Percentiles rank a stretch among this genome's conserved stretches.
Conservation (phyloP, 2,113 vertebrate genomes). For the Fregata magnificens region DNA sequence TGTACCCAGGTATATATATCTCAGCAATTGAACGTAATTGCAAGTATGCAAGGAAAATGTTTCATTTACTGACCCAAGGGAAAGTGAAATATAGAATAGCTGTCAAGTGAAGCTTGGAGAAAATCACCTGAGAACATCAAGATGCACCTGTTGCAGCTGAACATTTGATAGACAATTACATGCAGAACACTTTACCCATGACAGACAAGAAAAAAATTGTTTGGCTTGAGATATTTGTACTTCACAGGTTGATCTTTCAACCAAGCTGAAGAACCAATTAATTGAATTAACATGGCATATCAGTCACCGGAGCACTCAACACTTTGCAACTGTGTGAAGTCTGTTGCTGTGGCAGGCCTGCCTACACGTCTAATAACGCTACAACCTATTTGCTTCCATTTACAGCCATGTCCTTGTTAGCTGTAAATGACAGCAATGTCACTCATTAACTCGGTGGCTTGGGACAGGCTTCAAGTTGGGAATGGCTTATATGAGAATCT, state of each 20-base stretch:
- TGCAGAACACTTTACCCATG: not conserved
- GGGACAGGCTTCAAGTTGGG: not conserved
- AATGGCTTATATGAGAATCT: not conserved
- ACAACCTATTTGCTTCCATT: not conserved
- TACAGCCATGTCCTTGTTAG: not conserved
- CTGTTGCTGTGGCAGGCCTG: not conserved
- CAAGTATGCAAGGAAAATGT: not conserved
- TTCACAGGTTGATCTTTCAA: not conserved
- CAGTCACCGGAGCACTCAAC: not conserved
- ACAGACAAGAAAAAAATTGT: not conserved
- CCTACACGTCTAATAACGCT: not conserved
- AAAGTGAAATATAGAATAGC: not conserved
- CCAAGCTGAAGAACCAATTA: slow-evolving; percentile 17
- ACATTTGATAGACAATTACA: not conserved
- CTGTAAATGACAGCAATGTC: not conserved
- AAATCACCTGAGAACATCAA: not conserved
- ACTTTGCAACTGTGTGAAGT: not conserved
- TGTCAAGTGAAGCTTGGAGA: not conserved
- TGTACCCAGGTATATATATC: not conserved
- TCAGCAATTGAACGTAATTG: not conserved
- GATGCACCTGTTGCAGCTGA: not conserved
- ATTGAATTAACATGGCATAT: slow-evolving; percentile 14
- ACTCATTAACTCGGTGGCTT: not conserved
- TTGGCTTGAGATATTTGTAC: not conserved
- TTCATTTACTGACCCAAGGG: not conserved